A percentile compares a stretch with the other conserved stretches of the same genome.
Conservation (phyloP, 2,888 invertebrate genomes). For the Drosophila barbarae region DNA sequence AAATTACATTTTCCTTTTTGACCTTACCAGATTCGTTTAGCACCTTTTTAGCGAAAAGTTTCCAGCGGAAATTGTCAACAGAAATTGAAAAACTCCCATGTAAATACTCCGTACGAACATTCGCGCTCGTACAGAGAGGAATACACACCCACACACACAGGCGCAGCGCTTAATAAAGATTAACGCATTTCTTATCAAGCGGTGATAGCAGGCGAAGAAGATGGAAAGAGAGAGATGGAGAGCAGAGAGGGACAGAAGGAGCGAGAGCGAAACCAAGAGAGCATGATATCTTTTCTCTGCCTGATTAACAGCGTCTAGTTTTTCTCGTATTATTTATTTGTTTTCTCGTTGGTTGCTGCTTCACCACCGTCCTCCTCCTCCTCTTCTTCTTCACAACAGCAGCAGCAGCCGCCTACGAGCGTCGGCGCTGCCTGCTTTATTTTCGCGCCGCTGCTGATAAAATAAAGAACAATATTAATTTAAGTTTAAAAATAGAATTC, state of each 20-base stretch:
- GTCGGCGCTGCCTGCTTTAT: constrained; percentile 53
- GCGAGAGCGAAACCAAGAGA: constrained; percentile 8
- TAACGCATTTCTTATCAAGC: constrained; percentile 72
- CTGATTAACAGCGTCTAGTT: constrained; percentile 67
- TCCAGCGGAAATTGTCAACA: constrained; percentile 59
- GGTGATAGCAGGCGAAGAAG: constrained; percentile 44
- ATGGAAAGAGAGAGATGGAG: constrained; percentile 29
- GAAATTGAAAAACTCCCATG: constrained; percentile 41
- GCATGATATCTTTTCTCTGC: constrained; percentile 44
- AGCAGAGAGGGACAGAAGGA: constrained; percentile 20
- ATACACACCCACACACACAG: constrained; percentile 22
- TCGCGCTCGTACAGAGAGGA: constrained; percentile 3
- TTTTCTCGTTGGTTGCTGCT: constrained; percentile 56
- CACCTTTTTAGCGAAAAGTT: constrained; percentile 45
- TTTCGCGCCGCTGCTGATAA: constrained; percentile 73
- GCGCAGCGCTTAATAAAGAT: constrained; percentile 69
- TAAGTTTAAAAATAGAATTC: constrained; percentile 76
- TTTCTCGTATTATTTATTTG: constrained; percentile 66
- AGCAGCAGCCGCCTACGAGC: constrained; percentile 56
- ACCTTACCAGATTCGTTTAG: constrained; percentile 29
- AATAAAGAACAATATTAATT: constrained; percentile 77
- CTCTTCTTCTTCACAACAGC: constrained; percentile 10
- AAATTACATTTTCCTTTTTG: constrained; percentile 52
- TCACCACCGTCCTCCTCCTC: constrained; percentile 3
- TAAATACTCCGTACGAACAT: constrained; percentile 20